Evolutionary conservation across 1,140 invertebrate genomes (phyloP).

Genomic region (Arion vulgaris): DNA sequence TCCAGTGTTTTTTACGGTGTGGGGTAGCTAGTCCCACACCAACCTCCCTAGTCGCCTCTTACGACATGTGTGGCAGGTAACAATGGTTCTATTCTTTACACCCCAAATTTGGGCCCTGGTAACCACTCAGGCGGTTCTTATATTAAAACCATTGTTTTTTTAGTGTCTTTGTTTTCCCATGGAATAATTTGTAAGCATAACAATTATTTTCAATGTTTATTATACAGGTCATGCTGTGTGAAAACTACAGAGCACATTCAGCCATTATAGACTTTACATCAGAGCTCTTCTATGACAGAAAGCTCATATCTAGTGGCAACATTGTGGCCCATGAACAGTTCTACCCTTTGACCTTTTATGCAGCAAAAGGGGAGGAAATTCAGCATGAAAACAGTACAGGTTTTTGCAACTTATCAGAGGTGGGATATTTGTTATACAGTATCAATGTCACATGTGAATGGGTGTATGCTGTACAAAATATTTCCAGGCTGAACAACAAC

Average conservation of each 20-base stretch:
- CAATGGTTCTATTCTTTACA: no score
- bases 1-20: no score
- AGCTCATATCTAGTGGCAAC: slow-evolving; percentile 81
- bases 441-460: not conserved
- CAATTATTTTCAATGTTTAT: not conserved
- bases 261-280: slow-evolving; percentile 88
- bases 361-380: slow-evolving; percentile 84
- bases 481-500: no score
- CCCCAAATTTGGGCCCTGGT: no score
- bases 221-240: slow-evolving; percentile 81
- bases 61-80: no score
- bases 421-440: slow-evolving; percentile 57
- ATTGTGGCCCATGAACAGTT: slow-evolving; percentile 80
- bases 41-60: no score
- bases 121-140: no score
- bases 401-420: slow-evolving; percentile 88
- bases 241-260: slow-evolving; percentile 89
- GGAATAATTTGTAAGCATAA: no score
- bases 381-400: slow-evolving; percentile 85
- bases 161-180: no score
- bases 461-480: no score
- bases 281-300: slow-evolving; percentile 86
- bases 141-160: no score
- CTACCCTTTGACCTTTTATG: slow-evolving; percentile 87
- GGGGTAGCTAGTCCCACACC: no score